phyloP scores from a whole-genome alignment of 2,888 invertebrate species.

The Aporophyla lueneburgensis region DNA sequence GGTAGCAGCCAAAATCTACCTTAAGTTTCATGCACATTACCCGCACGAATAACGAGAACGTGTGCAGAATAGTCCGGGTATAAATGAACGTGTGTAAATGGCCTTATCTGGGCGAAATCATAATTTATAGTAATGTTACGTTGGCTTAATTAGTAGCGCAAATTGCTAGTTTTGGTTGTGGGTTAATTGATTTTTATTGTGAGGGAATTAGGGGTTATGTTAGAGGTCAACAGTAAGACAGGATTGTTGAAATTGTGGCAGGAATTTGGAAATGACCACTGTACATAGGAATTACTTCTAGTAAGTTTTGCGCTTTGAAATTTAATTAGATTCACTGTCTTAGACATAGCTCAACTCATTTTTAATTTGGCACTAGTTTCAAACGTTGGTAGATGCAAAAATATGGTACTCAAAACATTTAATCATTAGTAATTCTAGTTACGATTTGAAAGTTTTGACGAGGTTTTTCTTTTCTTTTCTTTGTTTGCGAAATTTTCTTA shows the following conservation, averaged over 20 bases:
- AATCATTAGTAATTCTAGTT: too few species aligned
- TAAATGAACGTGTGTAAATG: conserved; percentile 26
- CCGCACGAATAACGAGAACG: conserved; percentile 1
- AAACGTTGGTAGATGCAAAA: too few species aligned
- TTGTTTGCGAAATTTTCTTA: too few species aligned
- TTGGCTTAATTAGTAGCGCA: conserved; percentile 24
- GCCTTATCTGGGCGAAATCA: conserved; percentile 31
- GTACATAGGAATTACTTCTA: too few species aligned
- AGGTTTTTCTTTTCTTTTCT: too few species aligned
- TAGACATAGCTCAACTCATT: too few species aligned
- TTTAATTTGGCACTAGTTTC: too few species aligned
- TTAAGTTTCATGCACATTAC: conserved; percentile 5
- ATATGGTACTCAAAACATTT: too few species aligned
- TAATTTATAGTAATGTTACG: conserved; percentile 36
- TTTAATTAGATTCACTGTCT: too few species aligned
- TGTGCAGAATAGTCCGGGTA: conserved; percentile 10
- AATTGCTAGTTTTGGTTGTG: conserved; percentile 8
- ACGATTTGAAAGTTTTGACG: too few species aligned
- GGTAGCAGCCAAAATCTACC: neutral
- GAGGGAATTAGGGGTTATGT: neutral
- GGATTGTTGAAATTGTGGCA: neutral
- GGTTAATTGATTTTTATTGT: conserved; percentile 5
- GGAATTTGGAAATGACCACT: too few species aligned
- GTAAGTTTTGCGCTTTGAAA: too few species aligned
- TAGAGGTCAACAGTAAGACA: neutral